A percentile compares a stretch with the other conserved stretches of the same genome.
phyloP scores from a whole-genome alignment of 2,113 vertebrate genomes.

The Petrocephalus microphthalmus region DNA sequence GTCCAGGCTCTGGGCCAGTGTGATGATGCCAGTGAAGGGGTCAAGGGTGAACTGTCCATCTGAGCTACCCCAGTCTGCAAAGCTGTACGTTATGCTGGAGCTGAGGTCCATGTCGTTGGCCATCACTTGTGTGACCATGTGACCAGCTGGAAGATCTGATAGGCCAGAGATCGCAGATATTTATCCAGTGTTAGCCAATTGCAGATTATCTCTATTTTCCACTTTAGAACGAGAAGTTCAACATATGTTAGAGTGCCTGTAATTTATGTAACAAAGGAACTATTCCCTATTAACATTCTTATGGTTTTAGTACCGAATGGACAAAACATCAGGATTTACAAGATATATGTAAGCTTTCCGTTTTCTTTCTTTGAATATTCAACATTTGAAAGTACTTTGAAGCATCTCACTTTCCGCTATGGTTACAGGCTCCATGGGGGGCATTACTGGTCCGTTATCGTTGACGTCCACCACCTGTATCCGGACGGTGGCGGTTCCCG shows the following conservation, averaged over 20 bases:
- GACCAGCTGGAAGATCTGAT: conserved; percentile 73
- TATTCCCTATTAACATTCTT: background rate
- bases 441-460: conserved; percentile 76
- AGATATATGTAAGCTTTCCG: background rate
- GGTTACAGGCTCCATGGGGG: conserved; percentile 59
- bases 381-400: background rate
- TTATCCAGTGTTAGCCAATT: background rate
- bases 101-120: conserved; percentile 75
- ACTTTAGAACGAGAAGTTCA: background rate
- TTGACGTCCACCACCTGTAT: conserved; percentile 82
- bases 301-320: background rate
- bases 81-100: conserved; percentile 71
- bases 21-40: conserved; percentile 65
- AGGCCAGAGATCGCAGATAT: conserved; percentile 24
- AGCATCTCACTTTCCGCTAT: conserved; percentile 77
- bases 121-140: conserved; percentile 65
- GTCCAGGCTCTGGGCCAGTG: conserved; percentile 67
- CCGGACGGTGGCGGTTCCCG: conserved; percentile 60
- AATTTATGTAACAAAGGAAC: background rate
- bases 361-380: background rate
- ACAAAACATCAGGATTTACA: background rate
- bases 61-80: conserved; percentile 54
- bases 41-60: conserved; percentile 71
- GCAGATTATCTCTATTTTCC: conserved; percentile 3
- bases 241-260: background rate